phyloP scores from a whole-genome alignment of 2,888 invertebrate genomes.

The Xiphydria camelus region DNA sequence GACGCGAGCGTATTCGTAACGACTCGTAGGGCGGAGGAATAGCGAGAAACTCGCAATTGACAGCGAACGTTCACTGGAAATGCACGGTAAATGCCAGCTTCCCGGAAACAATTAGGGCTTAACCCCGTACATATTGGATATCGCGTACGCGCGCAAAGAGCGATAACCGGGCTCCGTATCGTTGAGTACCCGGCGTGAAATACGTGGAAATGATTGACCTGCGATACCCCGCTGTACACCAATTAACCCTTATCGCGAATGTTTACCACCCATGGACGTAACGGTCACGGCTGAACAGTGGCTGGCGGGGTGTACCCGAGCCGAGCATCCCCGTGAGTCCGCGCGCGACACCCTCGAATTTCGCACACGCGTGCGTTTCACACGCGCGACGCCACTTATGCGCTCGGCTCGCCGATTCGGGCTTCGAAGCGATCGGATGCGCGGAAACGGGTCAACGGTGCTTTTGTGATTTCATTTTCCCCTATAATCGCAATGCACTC shows the following conservation, averaged over 20 bases:
- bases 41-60: too few relatives aligned
- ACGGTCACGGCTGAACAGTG: too few relatives aligned
- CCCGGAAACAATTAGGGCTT: constrained; percentile 34
- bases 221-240: constrained; percentile 27
- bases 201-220: constrained; percentile 45
- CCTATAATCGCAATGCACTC: too few relatives aligned
- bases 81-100: constrained; percentile 29
- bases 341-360: neutral
- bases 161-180: neutral
- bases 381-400: too few relatives aligned
- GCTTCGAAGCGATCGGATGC: too few relatives aligned
- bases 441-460: too few relatives aligned
- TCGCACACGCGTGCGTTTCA: too few relatives aligned
- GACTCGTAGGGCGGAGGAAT: too few relatives aligned
- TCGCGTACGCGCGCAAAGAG: constrained; percentile 8
- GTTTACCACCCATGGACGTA: constrained; percentile 27
- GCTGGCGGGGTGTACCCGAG: too few relatives aligned
- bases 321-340: neutral
- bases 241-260: constrained; percentile 43
- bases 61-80: neutral
- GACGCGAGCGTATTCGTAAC: too few relatives aligned
- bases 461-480: too few relatives aligned
- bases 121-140: neutral
- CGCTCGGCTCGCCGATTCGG: too few relatives aligned
- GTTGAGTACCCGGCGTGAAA: constrained; percentile 23